These are phyloP conservation scores for Danio aesculapii DNA, from an alignment of 2,797 vertebrate genomes.

Conservation along the genomic window DNA sequence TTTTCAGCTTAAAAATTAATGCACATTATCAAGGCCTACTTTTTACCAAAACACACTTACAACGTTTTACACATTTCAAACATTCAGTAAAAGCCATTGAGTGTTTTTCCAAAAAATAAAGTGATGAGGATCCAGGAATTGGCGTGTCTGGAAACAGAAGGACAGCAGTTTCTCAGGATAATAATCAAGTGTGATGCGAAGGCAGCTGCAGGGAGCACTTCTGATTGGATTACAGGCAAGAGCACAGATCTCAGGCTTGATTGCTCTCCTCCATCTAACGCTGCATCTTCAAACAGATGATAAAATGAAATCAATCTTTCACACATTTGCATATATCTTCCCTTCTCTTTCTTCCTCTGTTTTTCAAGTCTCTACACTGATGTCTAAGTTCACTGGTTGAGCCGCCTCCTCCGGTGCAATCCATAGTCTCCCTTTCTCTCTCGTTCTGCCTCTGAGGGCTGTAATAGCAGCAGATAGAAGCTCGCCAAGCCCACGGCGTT, in stretches of 20 bases:
- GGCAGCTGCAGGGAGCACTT: conserved; percentile 37
- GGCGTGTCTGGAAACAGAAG: conserved; percentile 11
- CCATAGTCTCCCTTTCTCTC: neutral
- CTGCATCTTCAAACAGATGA: conserved; percentile 35
- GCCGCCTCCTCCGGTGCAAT: neutral
- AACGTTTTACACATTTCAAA: neutral
- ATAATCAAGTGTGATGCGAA: conserved; percentile 45
- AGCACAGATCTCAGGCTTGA: conserved; percentile 25
- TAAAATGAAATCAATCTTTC: conserved; percentile 45
- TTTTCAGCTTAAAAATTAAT: neutral
- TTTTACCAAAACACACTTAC: neutral
- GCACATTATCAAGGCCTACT: neutral
- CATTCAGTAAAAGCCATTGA: neutral
- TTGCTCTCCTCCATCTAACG: conserved; percentile 38
- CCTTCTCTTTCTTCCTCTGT: conserved; percentile 5
- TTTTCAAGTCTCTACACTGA: conserved; percentile 7
- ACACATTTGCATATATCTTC: conserved; percentile 14
- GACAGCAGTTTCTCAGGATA: conserved; percentile 31
- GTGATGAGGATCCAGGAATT: neutral
- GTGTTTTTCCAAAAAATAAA: neutral
- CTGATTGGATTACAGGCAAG: conserved; percentile 46
- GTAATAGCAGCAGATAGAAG: conserved; percentile 47
- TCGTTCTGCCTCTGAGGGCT: conserved; percentile 25
- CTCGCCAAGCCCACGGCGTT: conserved; percentile 40
- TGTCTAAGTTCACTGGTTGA: conserved; percentile 34